phyloP scores from a whole-genome alignment of 1,140 invertebrate species.

The Drosophila carrolli region DNA sequence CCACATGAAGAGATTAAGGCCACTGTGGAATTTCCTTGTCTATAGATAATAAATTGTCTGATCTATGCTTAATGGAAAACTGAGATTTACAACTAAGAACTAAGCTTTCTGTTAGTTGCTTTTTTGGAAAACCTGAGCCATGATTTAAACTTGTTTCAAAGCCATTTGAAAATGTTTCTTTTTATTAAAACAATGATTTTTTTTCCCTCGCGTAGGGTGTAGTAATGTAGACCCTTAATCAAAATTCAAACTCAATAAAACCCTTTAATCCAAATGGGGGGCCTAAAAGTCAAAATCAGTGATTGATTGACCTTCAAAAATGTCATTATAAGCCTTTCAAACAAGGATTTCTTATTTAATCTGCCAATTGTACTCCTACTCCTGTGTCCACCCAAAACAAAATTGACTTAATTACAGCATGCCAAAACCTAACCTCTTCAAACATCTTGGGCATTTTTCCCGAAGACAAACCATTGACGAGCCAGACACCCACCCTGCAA shows the following conservation, averaged over 20 bases:
- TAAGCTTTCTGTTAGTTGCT: background rate
- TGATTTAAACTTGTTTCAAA: no score
- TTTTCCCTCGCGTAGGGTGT: no score
- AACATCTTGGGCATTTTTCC: slow-evolving; percentile 11
- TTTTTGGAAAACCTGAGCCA: no score
- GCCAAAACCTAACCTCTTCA: background rate
- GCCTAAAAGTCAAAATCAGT: no score
- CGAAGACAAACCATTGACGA: slow-evolving; percentile 46
- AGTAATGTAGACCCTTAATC: no score
- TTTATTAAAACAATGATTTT: no score
- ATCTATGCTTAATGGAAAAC: background rate
- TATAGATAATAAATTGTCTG: slow-evolving; percentile 7
- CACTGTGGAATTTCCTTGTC: slow-evolving; percentile 5
- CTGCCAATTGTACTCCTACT: background rate
- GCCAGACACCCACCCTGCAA: slow-evolving; percentile 42
- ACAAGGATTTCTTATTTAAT: background rate
- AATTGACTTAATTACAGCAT: slow-evolving; percentile 20
- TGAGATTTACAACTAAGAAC: background rate
- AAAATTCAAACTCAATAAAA: no score
- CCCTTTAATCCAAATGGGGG: no score
- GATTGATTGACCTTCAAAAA: no score
- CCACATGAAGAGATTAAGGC: slow-evolving; percentile 42
- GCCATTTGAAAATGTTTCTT: no score
- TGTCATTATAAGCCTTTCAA: background rate
- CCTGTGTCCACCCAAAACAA: background rate